Percentiles rank a stretch among this genome's conserved stretches.
phyloP scores from a whole-genome alignment of 2,113 vertebrate genomes.

The Phalacrocorax pelagicus region DNA sequence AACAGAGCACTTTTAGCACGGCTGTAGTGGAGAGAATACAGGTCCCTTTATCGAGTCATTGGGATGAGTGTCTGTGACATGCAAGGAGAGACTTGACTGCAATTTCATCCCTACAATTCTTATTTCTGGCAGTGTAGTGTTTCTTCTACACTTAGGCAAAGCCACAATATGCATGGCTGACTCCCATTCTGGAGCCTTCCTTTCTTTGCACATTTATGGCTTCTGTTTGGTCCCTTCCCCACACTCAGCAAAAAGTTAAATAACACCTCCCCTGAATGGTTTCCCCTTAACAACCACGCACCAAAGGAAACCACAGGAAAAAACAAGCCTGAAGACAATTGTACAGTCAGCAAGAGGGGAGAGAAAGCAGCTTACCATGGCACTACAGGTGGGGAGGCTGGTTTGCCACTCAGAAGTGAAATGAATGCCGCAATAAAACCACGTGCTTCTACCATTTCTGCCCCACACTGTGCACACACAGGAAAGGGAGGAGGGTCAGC shows the following conservation, averaged over 20 bases:
- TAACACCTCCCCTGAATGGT: background rate
- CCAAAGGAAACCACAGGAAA: background rate
- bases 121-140: background rate
- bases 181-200: background rate
- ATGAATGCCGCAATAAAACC: background rate
- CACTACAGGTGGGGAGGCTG: background rate
- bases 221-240: background rate
- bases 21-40: background rate
- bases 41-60: background rate
- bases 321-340: background rate
- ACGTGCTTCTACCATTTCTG: background rate
- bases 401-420: background rate
- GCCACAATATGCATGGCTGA: background rate
- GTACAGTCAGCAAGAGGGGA: background rate
- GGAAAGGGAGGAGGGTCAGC: background rate
- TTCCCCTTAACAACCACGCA: background rate
- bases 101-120: background rate
- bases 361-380: background rate
- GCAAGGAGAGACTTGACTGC: background rate
- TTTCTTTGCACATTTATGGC: background rate
- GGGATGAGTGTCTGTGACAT: background rate
- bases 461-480: fast-evolving
- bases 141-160: background rate
- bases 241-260: background rate
- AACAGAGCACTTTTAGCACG: background rate